phyloP scores from a whole-genome alignment of 2,113 vertebrate species.

The human (Homo sapiens) region DNA sequence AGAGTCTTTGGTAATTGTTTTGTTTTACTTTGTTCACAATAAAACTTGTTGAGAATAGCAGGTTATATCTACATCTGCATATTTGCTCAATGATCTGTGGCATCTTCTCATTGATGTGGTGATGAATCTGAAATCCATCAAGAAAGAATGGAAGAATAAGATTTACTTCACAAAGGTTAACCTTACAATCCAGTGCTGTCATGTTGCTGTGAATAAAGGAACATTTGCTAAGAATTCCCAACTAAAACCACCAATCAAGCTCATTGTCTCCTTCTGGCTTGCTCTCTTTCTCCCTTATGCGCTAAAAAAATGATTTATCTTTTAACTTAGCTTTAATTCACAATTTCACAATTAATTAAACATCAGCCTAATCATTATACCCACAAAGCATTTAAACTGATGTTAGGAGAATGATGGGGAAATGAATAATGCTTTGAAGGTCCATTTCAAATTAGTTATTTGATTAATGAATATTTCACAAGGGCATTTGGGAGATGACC shows the following conservation, averaged over 20 bases:
- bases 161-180: conserved; percentile 50
- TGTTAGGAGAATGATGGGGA: conserved; percentile 83
- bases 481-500: conserved; percentile 87
- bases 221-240: conserved; percentile 53
- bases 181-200: conserved; percentile 1
- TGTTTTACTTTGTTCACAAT: not conserved
- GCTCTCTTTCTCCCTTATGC: conserved; percentile 44
- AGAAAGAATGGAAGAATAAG: conserved; percentile 54
- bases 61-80: not conserved
- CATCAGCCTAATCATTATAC: conserved; percentile 88
- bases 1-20: not conserved
- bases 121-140: conserved; percentile 17
- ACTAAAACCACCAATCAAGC: conserved; percentile 61
- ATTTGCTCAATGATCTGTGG: not conserved
- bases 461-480: conserved; percentile 89
- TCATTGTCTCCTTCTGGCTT: conserved; percentile 14
- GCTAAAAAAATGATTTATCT: conserved; percentile 83
- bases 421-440: conserved; percentile 88
- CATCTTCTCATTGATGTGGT: not conserved
- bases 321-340: conserved; percentile 86
- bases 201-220: conserved; percentile 7
- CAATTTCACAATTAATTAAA: conserved; percentile 90
- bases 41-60: not conserved
- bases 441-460: conserved; percentile 88
- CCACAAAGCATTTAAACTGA: conserved; percentile 86